A percentile compares a stretch with the other conserved stretches of the same genome.
phyloP scores from a whole-genome alignment of 2,113 vertebrate genomes.

The Tenebrosternarchus preto region DNA sequence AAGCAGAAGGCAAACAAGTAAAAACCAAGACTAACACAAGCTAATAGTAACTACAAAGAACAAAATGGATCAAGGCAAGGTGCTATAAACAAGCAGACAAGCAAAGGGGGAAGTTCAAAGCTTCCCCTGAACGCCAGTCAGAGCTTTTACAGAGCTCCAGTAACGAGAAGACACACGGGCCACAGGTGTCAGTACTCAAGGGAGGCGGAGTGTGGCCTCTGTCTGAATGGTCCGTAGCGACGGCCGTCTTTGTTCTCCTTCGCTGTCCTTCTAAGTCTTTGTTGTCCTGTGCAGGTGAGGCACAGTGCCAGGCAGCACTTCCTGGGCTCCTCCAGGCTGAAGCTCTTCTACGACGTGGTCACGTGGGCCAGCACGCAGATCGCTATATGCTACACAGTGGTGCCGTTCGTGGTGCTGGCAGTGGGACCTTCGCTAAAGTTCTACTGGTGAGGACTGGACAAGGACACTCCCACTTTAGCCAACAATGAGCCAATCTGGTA shows the following conservation, averaged over 20 bases:
- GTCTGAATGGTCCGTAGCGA: no score
- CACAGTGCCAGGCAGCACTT: constrained; percentile 89
- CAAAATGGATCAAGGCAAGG: no score
- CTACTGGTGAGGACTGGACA: constrained; percentile 81
- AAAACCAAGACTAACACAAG: no score
- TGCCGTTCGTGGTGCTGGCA: constrained; percentile 92
- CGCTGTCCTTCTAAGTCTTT: constrained; percentile 21
- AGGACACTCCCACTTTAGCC: neutral
- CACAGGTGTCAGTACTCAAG: no score
- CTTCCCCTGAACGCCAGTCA: no score
- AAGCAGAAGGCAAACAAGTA: no score
- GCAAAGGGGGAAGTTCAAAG: no score
- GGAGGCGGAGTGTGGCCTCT: neutral
- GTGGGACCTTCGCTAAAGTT: constrained; percentile 88
- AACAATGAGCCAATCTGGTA: neutral
- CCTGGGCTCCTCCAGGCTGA: constrained; percentile 76
- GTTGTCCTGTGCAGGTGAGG: constrained; percentile 77
- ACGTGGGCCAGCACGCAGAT: constrained; percentile 91
- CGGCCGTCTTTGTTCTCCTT: constrained; percentile 13
- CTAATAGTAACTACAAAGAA: no score
- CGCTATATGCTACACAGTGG: constrained; percentile 93
- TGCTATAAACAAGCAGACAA: no score
- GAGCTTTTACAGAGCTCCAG: no score
- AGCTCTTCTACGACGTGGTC: constrained; percentile 84
- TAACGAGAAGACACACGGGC: no score